phyloP scores from a whole-genome alignment of 2,797 vertebrate species.

The Semotilus atromaculatus region DNA sequence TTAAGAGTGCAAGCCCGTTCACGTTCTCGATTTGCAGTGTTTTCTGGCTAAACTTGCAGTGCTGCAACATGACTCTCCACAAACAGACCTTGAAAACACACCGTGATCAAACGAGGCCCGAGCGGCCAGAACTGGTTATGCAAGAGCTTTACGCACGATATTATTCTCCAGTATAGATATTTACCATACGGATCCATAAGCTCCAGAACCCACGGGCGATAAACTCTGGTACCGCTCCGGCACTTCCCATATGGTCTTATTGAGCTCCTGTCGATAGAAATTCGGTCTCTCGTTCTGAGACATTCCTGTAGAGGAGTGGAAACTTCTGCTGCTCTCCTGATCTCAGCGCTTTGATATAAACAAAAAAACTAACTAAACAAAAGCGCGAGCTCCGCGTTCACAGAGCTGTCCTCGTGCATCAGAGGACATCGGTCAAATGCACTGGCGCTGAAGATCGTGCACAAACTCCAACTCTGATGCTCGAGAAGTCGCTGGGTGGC shows the following conservation, averaged over 20 bases:
- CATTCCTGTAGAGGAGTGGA: constrained; percentile 79
- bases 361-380: constrained; percentile 25
- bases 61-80: constrained; percentile 4
- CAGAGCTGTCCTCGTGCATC: background rate
- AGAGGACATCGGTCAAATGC: background rate
- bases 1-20: background rate
- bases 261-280: constrained; percentile 94
- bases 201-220: constrained; percentile 93
- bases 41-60: background rate
- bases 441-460: background rate
- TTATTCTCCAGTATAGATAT: constrained; percentile 50
- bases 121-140: constrained; percentile 26
- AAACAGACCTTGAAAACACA: background rate
- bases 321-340: constrained; percentile 69
- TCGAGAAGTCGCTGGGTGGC: background rate
- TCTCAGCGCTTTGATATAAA: constrained; percentile 55
- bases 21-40: background rate
- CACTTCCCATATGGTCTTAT: constrained; percentile 96
- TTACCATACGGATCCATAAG: constrained; percentile 96
- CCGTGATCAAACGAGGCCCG: background rate
- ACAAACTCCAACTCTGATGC: constrained; percentile 1
- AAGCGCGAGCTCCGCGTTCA: constrained; percentile 35
- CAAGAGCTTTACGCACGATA: constrained; percentile 12
- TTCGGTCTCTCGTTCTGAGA: constrained; percentile 84
- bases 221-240: constrained; percentile 90